These are phyloP conservation scores for Aplocera efformata DNA, from an alignment of 2,888 invertebrate species.

Conservation along the genomic window DNA sequence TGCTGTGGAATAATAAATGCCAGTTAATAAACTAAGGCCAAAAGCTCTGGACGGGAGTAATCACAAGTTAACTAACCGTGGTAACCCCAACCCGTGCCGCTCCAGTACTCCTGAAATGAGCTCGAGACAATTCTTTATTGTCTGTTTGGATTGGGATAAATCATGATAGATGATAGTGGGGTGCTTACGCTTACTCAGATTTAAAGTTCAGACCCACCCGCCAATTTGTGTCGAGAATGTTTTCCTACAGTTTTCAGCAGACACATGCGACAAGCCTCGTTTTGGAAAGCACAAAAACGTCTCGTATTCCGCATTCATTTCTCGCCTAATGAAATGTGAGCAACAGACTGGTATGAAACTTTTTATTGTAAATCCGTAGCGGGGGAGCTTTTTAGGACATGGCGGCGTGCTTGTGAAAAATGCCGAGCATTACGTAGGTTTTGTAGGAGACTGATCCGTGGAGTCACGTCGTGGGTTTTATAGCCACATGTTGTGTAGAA, in stretches of 20 bases:
- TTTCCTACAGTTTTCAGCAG: constrained; percentile 39
- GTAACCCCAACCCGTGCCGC: constrained; percentile 33
- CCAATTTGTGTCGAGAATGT: constrained; percentile 45
- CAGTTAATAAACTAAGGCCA: constrained; percentile 16
- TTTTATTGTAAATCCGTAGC: constrained; percentile 58
- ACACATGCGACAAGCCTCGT: constrained; percentile 38
- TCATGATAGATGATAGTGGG: constrained; percentile 69
- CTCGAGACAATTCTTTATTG: constrained; percentile 67
- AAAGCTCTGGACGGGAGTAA: constrained; percentile 30
- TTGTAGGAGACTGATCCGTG: constrained; percentile 35
- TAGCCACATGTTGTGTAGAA: constrained; percentile 2
- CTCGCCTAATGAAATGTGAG: constrained; percentile 66
- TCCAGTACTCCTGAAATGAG: constrained; percentile 57
- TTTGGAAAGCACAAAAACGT: constrained; percentile 47
- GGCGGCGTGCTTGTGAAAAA: constrained; percentile 61
- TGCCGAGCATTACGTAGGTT: constrained; percentile 47
- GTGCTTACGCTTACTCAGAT: constrained; percentile 53
- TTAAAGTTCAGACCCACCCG: constrained; percentile 52
- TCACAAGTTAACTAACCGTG: constrained; percentile 56
- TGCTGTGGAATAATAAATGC: constrained; percentile 8
- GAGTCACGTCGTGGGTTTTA: constrained; percentile 13
- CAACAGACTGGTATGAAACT: constrained; percentile 52
- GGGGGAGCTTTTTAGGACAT: constrained; percentile 53
- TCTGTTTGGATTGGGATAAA: constrained; percentile 68
- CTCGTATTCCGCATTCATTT: constrained; percentile 64